These are phyloP conservation scores for Tychaedon coryphoeus DNA, from an alignment of 2,113 vertebrate species.

Conservation along the genomic window DNA sequence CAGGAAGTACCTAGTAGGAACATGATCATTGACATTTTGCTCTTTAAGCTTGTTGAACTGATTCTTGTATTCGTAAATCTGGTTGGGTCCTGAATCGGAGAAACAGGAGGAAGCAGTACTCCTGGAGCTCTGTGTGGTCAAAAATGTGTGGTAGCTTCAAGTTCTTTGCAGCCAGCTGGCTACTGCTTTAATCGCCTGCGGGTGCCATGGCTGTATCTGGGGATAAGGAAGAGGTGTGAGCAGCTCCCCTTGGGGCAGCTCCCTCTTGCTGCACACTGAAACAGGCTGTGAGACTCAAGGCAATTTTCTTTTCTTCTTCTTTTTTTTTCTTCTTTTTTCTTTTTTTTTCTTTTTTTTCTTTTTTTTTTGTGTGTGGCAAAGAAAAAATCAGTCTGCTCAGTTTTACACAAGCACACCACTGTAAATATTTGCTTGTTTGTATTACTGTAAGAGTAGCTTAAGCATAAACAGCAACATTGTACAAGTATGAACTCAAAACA, in stretches of 20 bases:
- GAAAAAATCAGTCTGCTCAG: constrained; percentile 23
- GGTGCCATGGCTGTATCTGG: constrained; percentile 40
- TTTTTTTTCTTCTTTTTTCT: neutral
- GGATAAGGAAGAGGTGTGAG: constrained; percentile 45
- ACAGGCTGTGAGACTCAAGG: constrained; percentile 40
- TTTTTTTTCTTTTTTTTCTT: too few relatives aligned
- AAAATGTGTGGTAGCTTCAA: neutral
- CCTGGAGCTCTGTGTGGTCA: neutral
- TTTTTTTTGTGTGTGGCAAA: neutral
- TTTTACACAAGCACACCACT: constrained; percentile 57
- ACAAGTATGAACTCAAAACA: neutral
- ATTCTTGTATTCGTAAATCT: constrained; percentile 4
- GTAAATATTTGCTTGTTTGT: constrained; percentile 76
- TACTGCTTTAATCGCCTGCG: constrained; percentile 16
- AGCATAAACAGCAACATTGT: constrained; percentile 41
- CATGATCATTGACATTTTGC: neutral
- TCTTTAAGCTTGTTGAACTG: constrained; percentile 11
- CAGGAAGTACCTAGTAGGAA: neutral
- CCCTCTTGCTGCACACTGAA: constrained; percentile 57
- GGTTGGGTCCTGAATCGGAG: neutral
- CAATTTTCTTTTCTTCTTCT: neutral
- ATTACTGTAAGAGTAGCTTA: constrained; percentile 40
- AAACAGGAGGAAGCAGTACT: neutral
- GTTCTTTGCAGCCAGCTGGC: constrained; percentile 2
- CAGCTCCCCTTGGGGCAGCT: neutral